phyloP scores from a whole-genome alignment of 2,888 invertebrate species.

The Lycocerus yunnanus region DNA sequence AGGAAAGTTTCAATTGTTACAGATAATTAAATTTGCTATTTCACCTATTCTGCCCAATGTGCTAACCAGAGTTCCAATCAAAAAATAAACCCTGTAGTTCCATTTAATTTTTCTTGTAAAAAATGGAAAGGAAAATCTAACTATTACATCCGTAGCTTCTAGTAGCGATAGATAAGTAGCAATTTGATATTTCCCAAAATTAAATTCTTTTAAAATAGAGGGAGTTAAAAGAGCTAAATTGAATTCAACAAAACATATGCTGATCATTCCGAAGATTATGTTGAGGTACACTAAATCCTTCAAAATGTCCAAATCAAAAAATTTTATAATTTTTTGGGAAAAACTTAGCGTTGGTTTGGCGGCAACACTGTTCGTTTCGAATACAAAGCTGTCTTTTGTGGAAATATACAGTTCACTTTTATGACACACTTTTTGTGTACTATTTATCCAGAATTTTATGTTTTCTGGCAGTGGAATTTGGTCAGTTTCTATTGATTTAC shows the following conservation, averaged over 20 bases:
- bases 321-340: constrained; percentile 62
- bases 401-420: not conserved
- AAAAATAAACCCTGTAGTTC: constrained; percentile 72
- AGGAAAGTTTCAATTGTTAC: constrained; percentile 71
- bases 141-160: constrained; percentile 67
- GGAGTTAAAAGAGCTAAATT: constrained; percentile 76
- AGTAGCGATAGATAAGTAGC: constrained; percentile 73
- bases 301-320: constrained; percentile 73
- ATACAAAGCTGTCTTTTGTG: not conserved
- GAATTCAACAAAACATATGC: constrained; percentile 72
- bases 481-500: not conserved
- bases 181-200: constrained; percentile 63
- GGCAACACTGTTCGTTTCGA: not conserved
- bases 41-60: constrained; percentile 69
- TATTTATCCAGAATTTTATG: not conserved
- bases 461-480: not conserved
- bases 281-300: constrained; percentile 73
- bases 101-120: constrained; percentile 70
- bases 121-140: constrained; percentile 70
- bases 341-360: not conserved
- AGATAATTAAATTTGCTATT: constrained; percentile 49
- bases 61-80: constrained; percentile 71
- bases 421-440: not conserved
- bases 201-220: constrained; percentile 72
- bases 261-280: constrained; percentile 71